These are phyloP conservation scores for Macquaria australasica DNA, from an alignment of 2,113 vertebrate species.

Conservation along the genomic window DNA sequence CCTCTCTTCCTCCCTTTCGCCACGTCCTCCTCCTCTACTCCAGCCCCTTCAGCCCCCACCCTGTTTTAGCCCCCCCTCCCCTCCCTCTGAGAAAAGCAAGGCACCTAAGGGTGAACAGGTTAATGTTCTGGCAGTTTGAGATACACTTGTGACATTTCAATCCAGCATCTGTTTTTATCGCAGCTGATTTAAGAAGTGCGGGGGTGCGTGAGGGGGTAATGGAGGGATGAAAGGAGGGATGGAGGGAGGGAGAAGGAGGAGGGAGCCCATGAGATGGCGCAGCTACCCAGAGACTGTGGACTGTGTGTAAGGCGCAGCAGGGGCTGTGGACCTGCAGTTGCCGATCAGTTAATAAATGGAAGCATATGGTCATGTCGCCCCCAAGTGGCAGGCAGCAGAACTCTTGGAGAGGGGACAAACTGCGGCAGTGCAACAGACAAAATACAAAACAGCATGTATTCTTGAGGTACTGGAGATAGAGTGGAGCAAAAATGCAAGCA, in stretches of 20 bases:
- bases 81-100: slow-evolving; percentile 61
- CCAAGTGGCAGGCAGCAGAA: slow-evolving; percentile 77
- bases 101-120: slow-evolving; percentile 82
- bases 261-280: slow-evolving; percentile 51
- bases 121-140: slow-evolving; percentile 88
- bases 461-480: slow-evolving; percentile 26
- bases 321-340: slow-evolving; percentile 54
- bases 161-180: slow-evolving; percentile 85
- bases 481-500: slow-evolving; percentile 4
- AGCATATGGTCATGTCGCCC: slow-evolving; percentile 79
- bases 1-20: slow-evolving; percentile 11
- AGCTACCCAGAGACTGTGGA: slow-evolving; percentile 47
- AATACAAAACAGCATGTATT: slow-evolving; percentile 22
- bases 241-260: slow-evolving; percentile 30
- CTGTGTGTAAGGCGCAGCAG: slow-evolving; percentile 54
- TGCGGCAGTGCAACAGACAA: slow-evolving; percentile 65
- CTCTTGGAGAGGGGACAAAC: slow-evolving; percentile 44
- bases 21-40: slow-evolving; percentile 12
- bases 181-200: slow-evolving; percentile 81
- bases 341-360: slow-evolving; percentile 28
- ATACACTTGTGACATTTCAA: slow-evolving; percentile 88
- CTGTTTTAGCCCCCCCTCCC: not conserved
- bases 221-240: slow-evolving; percentile 50
- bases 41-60: slow-evolving; percentile 12
- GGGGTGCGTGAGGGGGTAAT: slow-evolving; percentile 42